Percentiles rank a stretch among this genome's conserved stretches.
These are phyloP conservation scores for Pycnonotus jocosus DNA, from an alignment of 2,113 vertebrate species.

Conservation along the genomic window DNA sequence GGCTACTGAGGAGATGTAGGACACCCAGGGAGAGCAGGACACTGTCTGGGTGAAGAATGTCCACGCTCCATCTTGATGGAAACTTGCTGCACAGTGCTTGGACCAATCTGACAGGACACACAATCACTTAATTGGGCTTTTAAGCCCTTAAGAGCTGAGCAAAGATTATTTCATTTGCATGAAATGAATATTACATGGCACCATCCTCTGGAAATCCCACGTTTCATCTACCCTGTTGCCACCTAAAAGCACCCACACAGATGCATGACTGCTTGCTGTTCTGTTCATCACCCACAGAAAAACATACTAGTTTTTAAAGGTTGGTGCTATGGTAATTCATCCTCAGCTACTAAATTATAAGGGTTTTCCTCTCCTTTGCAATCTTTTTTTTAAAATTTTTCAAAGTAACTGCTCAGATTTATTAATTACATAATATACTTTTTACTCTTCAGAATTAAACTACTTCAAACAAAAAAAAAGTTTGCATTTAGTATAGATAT, in stretches of 20 bases:
- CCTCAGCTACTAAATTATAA: neutral
- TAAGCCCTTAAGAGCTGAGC: neutral
- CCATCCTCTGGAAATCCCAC: neutral
- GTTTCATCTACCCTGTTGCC: fast-evolving
- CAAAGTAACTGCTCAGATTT: neutral
- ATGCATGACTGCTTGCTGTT: neutral
- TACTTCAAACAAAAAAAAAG: neutral
- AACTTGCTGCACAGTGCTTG: slow-evolving; percentile 73
- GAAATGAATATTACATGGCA: neutral
- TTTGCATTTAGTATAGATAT: neutral
- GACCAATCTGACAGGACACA: slow-evolving; percentile 80
- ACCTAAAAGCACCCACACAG: neutral
- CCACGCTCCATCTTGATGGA: slow-evolving; percentile 76
- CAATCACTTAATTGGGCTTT: neutral
- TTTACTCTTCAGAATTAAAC: neutral
- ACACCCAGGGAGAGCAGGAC: slow-evolving; percentile 87
- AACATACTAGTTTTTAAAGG: neutral
- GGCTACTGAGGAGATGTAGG: slow-evolving; percentile 77
- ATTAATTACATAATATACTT: neutral
- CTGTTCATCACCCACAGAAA: neutral
- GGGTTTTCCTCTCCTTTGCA: neutral
- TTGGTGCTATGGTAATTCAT: neutral
- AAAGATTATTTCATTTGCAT: neutral
- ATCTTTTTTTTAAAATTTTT: neutral
- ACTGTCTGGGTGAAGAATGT: slow-evolving; percentile 68